Conservation (phyloP, 2,888 invertebrate species). For the Polietes domitor region DNA sequence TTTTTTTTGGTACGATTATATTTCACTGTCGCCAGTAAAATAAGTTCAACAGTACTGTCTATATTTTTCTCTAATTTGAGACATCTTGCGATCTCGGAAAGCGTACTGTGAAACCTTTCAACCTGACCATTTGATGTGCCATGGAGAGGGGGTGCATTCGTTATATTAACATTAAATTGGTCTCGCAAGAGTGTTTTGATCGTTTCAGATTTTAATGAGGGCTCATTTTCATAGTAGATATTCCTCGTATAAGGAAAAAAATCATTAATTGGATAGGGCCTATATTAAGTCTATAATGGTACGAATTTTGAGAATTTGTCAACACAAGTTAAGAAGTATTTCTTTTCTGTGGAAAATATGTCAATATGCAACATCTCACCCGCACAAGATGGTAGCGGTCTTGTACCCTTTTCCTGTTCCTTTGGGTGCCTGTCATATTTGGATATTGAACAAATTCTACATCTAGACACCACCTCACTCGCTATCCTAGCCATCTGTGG, state of each 20-base stretch:
- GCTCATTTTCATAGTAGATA: too few relatives aligned
- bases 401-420: conserved; percentile 31
- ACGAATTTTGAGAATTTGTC: conserved; percentile 1
- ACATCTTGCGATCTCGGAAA: too few relatives aligned
- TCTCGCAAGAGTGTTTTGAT: conserved; percentile 2
- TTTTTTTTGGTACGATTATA: conserved; percentile 61
- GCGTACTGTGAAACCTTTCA: too few relatives aligned
- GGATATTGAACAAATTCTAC: conserved; percentile 29
- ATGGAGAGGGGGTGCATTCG: conserved; percentile 5
- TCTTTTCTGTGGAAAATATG: conserved; percentile 64
- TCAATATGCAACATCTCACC: conserved; percentile 44
- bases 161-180: neutral
- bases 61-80: too few relatives aligned
- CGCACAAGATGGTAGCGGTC: conserved; percentile 25
- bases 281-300: conserved; percentile 59
- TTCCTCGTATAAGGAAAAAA: conserved; percentile 1
- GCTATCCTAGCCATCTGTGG: conserved; percentile 35
- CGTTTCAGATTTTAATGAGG: too few relatives aligned
- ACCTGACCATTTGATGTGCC: too few relatives aligned
- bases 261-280: conserved; percentile 33
- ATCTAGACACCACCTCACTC: conserved; percentile 9
- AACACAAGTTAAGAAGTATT: conserved; percentile 38
- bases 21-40: conserved; percentile 17
- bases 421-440: conserved; percentile 32
- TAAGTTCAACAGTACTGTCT: neutral